Evolutionary conservation across 2,113 vertebrate genomes (phyloP), one percentile per base, ranked within the genome.

Genomic region (Rhinolophus ferrumequinum): DNA sequence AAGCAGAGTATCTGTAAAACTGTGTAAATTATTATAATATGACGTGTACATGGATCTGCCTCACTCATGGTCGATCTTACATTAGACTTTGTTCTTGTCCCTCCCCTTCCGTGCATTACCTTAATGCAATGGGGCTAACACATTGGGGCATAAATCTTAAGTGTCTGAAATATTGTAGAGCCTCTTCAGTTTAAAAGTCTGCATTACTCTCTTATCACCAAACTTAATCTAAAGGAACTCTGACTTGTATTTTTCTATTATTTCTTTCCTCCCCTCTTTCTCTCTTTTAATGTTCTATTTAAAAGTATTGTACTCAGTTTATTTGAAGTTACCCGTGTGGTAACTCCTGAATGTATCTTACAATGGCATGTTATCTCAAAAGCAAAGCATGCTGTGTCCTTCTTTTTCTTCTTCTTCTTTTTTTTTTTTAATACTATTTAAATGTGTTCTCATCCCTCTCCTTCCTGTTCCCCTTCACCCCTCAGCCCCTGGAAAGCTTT

Each of bases 201-300:
- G 2, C 9, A 41, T 58, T 18, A 24, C 13, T 69, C 8, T 88
- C 7, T 80, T 11, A 47, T 92, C 13, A 58, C n/a, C 15, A 83
- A 30, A 1, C 4, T 89, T 35, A 84, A 70, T 50, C 41, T 83
- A 56, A 89, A 73, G 10, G 15, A 79, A 5, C 24, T 70, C 22
- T 79, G 18, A 67, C 0, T 66, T 52, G 1, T n/a, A 28, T 83
- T 92, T 60, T 15, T 93, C 7, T 70, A 8, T 35, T 80, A 30
- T 64, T 73, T 89, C 5, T 94, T 0, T 84, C 30, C 18, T 73
- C 5, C 30, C 15, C 4, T 30, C 8, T 54, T 54, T 69, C 26
- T 93, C 24, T 86, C 18, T 67, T 81, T 94, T 33, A 88, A 11
- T 47, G 2, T 50, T 75, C 30, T 72, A 6, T 35, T 83, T 87